Conservation (phyloP, 1,140 invertebrate species). For the Caenorhabditis latens region DNA sequence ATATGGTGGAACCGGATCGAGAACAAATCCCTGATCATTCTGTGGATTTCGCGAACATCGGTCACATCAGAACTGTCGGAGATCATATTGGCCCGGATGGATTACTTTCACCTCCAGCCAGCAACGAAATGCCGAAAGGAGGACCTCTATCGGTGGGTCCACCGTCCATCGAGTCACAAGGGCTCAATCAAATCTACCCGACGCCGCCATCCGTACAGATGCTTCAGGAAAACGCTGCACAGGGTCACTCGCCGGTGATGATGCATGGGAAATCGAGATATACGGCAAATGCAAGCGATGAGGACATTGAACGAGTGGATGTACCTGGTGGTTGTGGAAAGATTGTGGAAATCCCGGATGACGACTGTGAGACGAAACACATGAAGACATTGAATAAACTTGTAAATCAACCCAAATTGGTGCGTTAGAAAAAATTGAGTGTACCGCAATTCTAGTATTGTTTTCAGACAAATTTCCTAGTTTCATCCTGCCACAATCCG, state of each 20-base stretch:
- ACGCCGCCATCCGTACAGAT: constrained; percentile 62
- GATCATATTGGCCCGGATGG: constrained; percentile 21
- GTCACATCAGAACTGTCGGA: constrained; percentile 22
- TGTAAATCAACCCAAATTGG: constrained; percentile 2
- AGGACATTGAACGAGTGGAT: neutral
- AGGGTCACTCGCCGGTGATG: neutral
- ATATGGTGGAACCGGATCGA: neutral
- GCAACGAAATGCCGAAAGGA: constrained; percentile 58
- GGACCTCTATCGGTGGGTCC: constrained; percentile 49
- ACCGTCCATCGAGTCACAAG: constrained; percentile 44
- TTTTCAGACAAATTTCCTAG: constrained; percentile 21
- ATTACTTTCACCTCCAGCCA: constrained; percentile 59
- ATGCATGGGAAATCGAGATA: neutral
- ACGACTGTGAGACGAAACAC: neutral
- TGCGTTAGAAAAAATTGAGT: neutral
- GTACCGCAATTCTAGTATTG: neutral
- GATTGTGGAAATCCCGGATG: neutral
- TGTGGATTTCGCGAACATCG: neutral
- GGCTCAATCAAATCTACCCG: constrained; percentile 63
- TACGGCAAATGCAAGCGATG: neutral
- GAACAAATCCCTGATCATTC: neutral
- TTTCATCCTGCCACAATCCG: neutral
- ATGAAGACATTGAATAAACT: constrained; percentile 15
- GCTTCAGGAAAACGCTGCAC: constrained; percentile 18
- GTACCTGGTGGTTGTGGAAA: neutral